Evolutionary conservation across 1,140 invertebrate species (phyloP), one percentile per base, ranked within the genome.

Genomic region (Drosophila athabasca): DNA sequence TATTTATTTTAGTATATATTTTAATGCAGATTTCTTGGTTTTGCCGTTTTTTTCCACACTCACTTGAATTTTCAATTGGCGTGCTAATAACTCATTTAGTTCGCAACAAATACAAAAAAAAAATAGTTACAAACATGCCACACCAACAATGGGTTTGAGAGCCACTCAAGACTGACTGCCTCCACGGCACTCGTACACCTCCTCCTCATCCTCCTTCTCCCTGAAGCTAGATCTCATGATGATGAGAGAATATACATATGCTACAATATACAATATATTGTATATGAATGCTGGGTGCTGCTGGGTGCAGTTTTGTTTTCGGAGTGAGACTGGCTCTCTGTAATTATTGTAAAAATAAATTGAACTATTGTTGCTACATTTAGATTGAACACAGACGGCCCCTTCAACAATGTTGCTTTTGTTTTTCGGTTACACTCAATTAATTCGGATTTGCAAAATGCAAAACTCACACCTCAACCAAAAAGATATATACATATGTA

Each of bases 311-410:
- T 65, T 70, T 26, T 66, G 22, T 80, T 62, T 58, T 51, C 17
- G 48, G 55, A 67, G 35, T 11, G 35, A 11, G 31, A 3, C 9
- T 9, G 35, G 35, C 11, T 5, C 75, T 76, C 46, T 88, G 55
- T 88, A 88, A 88, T 88, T 88, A 88, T 77, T 89, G 74, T 89
- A 83, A 88, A 88, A 88, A 88, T 87, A 87, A 89, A 89, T 88
- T 88, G 75, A 88, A 89, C 83, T 88, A 88, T 89, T 88, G 84
- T 88, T 88, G 83, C 83, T 71, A 65, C 75, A 88, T 76, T 87
- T 87, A 68, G 66, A 84, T 69, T 66, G 61, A 71, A 80, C 69
- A 67, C 62, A 29, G 13, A 19, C 17, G 13, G 49, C 17, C 15
- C 17, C 61, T 17, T 51, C 59, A 69, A 82, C 77, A 87, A 68